Evolutionary conservation across 2,888 invertebrate genomes (phyloP).

Genomic region (Chouioia cunea): DNA sequence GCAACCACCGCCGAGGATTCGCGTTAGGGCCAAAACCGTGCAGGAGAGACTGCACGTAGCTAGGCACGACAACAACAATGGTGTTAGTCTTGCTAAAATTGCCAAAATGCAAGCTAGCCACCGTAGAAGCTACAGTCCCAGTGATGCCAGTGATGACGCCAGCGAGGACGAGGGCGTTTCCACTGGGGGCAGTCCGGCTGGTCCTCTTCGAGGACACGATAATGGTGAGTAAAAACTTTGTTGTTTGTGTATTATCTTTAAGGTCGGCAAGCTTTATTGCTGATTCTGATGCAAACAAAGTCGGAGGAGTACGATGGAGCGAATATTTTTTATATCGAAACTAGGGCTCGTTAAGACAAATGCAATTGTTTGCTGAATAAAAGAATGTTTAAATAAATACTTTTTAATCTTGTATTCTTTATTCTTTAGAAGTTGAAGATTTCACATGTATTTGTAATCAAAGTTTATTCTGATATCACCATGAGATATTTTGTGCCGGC

Average conservation of each 20-base stretch:
- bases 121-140: slow-evolving; percentile 64
- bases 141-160: slow-evolving; percentile 63
- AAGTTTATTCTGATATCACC: too few relatives aligned
- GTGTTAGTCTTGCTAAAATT: slow-evolving; percentile 55
- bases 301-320: too few relatives aligned
- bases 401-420: too few relatives aligned
- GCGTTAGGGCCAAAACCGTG: slow-evolving; percentile 50
- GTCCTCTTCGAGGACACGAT: slow-evolving; percentile 62
- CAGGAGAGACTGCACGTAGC: slow-evolving; percentile 57
- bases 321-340: too few relatives aligned
- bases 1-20: slow-evolving; percentile 47
- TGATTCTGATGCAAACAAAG: too few relatives aligned
- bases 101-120: slow-evolving; percentile 48
- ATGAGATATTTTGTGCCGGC: too few relatives aligned
- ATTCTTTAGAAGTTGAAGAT: too few relatives aligned
- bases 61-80: slow-evolving; percentile 62
- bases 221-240: slow-evolving; percentile 58
- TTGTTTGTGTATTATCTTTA: background rate
- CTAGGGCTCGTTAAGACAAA: too few relatives aligned
- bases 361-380: too few relatives aligned
- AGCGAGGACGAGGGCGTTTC: slow-evolving; percentile 66
- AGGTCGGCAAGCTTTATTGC: too few relatives aligned
- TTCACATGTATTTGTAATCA: too few relatives aligned
- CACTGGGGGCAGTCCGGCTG: slow-evolving; percentile 66
- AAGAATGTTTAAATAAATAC: too few relatives aligned